Conservation (phyloP, 1,140 invertebrate genomes). For the Neocloeon triangulifer region DNA sequence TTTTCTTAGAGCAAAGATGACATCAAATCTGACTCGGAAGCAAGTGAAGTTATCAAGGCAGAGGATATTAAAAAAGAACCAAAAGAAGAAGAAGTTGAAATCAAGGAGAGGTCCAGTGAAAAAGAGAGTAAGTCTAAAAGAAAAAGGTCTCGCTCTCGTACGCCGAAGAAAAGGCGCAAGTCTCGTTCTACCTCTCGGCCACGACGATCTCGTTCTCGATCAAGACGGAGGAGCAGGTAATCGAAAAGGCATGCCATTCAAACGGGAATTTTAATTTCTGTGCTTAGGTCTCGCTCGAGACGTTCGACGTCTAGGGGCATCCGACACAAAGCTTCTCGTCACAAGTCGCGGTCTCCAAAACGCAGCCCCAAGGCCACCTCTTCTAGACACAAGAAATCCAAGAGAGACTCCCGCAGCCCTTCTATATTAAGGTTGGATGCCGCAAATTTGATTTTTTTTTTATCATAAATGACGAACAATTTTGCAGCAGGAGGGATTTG, state of each 20-base stretch:
- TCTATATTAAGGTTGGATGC: too few species aligned
- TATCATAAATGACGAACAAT: too few species aligned
- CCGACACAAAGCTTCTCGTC: not conserved
- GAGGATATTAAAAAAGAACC: conserved; percentile 8
- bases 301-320: not conserved
- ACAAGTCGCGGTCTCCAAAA: too few species aligned
- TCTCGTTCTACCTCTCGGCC: not conserved
- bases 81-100: conserved; percentile 3
- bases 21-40: not conserved
- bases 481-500: conserved; percentile 11
- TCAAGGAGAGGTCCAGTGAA: conserved; percentile 6
- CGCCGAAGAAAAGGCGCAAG: not conserved
- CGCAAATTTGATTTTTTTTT: too few species aligned
- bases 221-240: conserved; percentile 9
- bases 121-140: conserved; percentile 8
- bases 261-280: too few species aligned
- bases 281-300: not conserved
- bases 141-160: conserved; percentile 17
- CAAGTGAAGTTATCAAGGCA: not conserved
- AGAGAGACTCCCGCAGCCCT: too few species aligned
- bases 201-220: conserved; percentile 10
- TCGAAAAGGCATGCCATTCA: conserved; percentile 10
- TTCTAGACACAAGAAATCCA: too few species aligned
- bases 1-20: not conserved
- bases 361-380: too few species aligned